Base-by-base conservation (phyloP, 64 coral and sea anemone species). In the Actinia equina region DNA sequence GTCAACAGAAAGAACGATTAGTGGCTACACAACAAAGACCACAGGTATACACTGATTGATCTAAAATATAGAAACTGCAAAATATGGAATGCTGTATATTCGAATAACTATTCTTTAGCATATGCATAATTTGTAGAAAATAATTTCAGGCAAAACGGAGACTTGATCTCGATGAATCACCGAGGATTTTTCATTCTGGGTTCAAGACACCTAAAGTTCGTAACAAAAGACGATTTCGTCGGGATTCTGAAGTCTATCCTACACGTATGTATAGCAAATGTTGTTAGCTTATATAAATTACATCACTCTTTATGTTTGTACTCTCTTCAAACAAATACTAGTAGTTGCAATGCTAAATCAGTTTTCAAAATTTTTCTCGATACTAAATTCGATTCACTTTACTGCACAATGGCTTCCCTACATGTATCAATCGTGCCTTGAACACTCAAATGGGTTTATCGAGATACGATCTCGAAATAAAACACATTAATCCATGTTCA, bases 131-230 rank as follows among this genome's bases (percentile, higher is more conserved):
- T 23, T 65, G n/a, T 23, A 12, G 23, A 19, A 22, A 6, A 74
- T 74, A 12, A 82, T 89, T 82, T 91, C 49, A 92, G 90, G 90
- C 64, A 4, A 92, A 92, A 87, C 49, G 90, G 22, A 59, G 85
- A 67, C 85, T 92, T 15, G 90, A 92, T 61, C 90, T 92, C 7
- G 90, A 92, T 80, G 85, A 92, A 80, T 92, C 90, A 30, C 85
- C 90, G 17, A 82, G 52, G 83, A 12, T 60, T 43, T 43, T 13
- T 25, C 60, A 17, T 13, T 17, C 77, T 20, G 18, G 26, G 18
- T 92, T 92, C 37, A 92, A 86, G 80, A 67, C 90, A 1, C 85
- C 90, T 17, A 92, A 92, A 43, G 77, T 58, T 64, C 19, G 61
- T 26, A 51, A 57, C 23, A 62, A 79, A 44, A 87, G 64, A 46